Base-by-base conservation (phyloP, 2,797 vertebrate genomes). In the Meda fulgida region DNA sequence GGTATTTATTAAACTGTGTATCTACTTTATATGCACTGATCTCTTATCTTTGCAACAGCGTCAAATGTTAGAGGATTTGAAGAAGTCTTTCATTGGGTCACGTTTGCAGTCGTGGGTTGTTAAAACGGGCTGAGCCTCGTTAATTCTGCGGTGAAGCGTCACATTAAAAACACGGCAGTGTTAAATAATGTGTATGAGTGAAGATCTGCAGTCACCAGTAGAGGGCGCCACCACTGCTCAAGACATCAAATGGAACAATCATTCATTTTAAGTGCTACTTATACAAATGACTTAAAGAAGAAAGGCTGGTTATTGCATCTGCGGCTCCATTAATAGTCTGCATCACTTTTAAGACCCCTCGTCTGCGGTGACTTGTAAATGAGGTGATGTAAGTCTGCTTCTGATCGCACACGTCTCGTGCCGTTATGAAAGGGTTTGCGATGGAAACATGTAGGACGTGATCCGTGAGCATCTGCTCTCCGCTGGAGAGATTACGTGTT, bases 241-340 rank as follows among this genome's bases (percentile, higher is more conserved):
- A 58, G 26, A 31, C 60, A 29, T 65, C 60, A 65, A 65, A 31
- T 43, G 53, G 38, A 60, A 76, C 21, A 88, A 90, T 91, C 87
- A 89, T 86, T 75, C 84, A 78, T 75, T 66, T 71, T 71, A 80
- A 75, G 66, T 88, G 77, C 73, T 85, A 70, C 82, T 91, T 91
- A 92, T 92, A 92, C 89, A 87, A 92, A 86, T 85, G 71, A 91
- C 67, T 80, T 84, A 78, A 88, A 93, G 91, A 89, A 80, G 81
- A 92, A 92, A 92, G 89, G 87, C 48, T 78, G 82, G 80, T 90
- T 87, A 67, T 48, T 81, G 31, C 11, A 7, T 78, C 76, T 78
- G 55, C 43, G 76, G 55, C 76, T 63, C 16, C 18, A 43, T 63
- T 78, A 43, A 63, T 43, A 63, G 76, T 60, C 76, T 78, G 55